Conservation (phyloP, 1,140 invertebrate species). For the Probaryconus sp. region DNA sequence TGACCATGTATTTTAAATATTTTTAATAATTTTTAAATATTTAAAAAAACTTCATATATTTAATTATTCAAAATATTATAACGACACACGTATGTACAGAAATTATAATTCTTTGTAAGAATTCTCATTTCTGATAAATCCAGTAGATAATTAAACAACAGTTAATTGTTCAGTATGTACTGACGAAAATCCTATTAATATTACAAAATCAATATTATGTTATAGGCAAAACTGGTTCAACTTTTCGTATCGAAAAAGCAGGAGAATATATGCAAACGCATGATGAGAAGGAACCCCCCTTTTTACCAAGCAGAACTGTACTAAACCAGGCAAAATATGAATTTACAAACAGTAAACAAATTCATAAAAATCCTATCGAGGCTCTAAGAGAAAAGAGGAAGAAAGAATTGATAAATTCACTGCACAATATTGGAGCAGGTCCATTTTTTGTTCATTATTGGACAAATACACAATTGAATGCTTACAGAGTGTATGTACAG, state of each 20-base stretch:
- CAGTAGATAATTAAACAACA: too few species aligned
- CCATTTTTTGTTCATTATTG: constrained; percentile 28
- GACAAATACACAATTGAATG: constrained; percentile 25
- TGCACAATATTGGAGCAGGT: constrained; percentile 16
- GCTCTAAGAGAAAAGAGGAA: not conserved
- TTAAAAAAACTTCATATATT: too few species aligned
- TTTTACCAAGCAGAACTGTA: constrained; percentile 1
- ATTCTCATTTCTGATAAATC: too few species aligned
- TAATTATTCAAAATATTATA: too few species aligned
- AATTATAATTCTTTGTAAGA: too few species aligned
- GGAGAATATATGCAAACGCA: not conserved
- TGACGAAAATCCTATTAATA: too few species aligned
- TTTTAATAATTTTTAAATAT: too few species aligned
- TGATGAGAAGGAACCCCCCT: not conserved
- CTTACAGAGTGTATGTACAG: constrained; percentile 20
- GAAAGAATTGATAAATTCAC: not conserved
- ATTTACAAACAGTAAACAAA: not conserved
- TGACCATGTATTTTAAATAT: not conserved
- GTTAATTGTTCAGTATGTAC: too few species aligned
- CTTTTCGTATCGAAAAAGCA: not conserved
- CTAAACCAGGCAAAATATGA: constrained; percentile 6
- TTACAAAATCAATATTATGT: too few species aligned
- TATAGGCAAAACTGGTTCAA: constrained; percentile 3
- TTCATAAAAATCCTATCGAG: not conserved
- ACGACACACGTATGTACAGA: too few species aligned